Evolutionary conservation across 2,888 invertebrate genomes (phyloP).

Genomic region (Stegophylla sp.): DNA sequence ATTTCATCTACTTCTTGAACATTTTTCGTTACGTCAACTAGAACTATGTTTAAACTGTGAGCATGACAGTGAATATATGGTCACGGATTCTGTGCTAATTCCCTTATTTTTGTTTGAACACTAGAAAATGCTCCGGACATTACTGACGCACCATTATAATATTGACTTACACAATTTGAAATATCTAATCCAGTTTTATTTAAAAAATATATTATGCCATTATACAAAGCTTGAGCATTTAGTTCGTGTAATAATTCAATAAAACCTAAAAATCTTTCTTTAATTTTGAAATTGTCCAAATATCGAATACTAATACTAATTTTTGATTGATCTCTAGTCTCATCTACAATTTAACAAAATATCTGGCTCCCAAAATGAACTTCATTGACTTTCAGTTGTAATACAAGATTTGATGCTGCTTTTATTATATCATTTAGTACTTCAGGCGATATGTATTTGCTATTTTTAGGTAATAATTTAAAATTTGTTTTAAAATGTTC

Average conservation of each 20-base stretch:
- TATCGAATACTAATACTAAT: slow-evolving; percentile 7
- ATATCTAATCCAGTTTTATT: not conserved
- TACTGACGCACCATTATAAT: slow-evolving; percentile 4
- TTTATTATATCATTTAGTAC: slow-evolving; percentile 24
- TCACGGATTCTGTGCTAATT: not conserved
- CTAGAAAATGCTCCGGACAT: slow-evolving; percentile 11
- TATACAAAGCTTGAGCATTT: not conserved
- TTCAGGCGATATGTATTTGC: not conserved
- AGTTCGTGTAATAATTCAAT: not conserved
- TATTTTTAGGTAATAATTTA: slow-evolving; percentile 24
- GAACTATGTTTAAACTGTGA: slow-evolving; percentile 13
- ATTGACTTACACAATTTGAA: slow-evolving; percentile 12
- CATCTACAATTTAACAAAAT: slow-evolving; percentile 28
- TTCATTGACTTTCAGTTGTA: slow-evolving; percentile 5
- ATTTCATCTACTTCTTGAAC: slow-evolving; percentile 25
- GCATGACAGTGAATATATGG: slow-evolving; percentile 4
- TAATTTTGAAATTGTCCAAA: slow-evolving; percentile 8
- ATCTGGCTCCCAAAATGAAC: slow-evolving; percentile 8
- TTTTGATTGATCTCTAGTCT: slow-evolving; percentile 13
- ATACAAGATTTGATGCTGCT: not conserved
- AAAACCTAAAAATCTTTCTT: slow-evolving; percentile 32
- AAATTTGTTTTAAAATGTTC: slow-evolving; percentile 28
- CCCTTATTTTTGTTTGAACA: slow-evolving; percentile 19
- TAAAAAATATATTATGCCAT: slow-evolving; percentile 3
- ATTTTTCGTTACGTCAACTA: slow-evolving; percentile 15